phyloP scores from a whole-genome alignment of 2,888 invertebrate genomes.

The Xestia xanthographa region DNA sequence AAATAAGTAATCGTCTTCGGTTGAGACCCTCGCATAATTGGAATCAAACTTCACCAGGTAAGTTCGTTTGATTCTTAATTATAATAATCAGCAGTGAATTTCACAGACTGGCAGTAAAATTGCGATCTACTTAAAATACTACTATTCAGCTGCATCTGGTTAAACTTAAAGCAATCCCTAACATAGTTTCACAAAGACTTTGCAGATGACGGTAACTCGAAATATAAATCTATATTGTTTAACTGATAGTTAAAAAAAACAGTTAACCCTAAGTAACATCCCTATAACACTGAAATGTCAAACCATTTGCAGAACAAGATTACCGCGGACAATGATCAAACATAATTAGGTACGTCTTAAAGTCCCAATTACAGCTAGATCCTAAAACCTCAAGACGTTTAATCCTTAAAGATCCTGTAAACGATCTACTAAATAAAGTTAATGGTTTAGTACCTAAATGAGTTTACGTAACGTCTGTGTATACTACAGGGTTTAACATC shows the following conservation, averaged over 20 bases:
- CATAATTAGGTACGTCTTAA: constrained; percentile 42
- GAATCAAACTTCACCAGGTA: no score
- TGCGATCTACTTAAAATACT: no score
- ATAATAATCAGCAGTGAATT: no score
- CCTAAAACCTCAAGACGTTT: constrained; percentile 48
- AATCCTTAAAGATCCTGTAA: constrained; percentile 46
- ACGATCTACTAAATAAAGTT: constrained; percentile 44
- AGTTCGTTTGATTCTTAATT: no score
- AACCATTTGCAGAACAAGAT: constrained; percentile 37
- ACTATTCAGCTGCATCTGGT: background rate
- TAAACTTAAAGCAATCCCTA: background rate
- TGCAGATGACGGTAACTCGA: background rate
- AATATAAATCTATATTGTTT: background rate
- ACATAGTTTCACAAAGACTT: background rate
- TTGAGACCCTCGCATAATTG: no score
- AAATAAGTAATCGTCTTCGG: no score
- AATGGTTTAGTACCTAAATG: constrained; percentile 40
- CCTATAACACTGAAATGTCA: constrained; percentile 17
- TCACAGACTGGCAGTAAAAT: no score
- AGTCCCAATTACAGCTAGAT: constrained; percentile 24
- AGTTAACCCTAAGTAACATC: constrained; percentile 7
- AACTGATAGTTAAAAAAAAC: background rate
- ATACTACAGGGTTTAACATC: constrained; percentile 24
- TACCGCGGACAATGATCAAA: constrained; percentile 21
- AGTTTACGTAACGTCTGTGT: constrained; percentile 26